A percentile compares a stretch with the other conserved stretches of the same genome.
Evolutionary conservation across 2,888 invertebrate genomes (phyloP).

Genomic region (Parnassius mnemosyne): DNA sequence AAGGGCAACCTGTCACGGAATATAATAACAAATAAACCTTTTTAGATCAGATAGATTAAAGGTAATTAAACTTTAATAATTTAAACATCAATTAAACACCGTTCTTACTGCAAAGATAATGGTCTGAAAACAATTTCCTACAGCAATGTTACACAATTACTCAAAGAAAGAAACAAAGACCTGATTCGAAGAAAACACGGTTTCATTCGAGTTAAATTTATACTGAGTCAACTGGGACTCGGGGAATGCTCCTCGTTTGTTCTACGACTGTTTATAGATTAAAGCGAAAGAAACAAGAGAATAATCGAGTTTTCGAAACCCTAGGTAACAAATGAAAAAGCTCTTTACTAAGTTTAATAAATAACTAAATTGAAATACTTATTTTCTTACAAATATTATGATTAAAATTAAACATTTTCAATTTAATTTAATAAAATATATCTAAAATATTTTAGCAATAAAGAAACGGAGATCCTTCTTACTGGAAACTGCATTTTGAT

Average conservation of each 20-base stretch:
- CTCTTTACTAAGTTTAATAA: neutral
- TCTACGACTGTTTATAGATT: constrained; percentile 13
- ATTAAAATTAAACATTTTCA: no score
- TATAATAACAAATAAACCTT: no score
- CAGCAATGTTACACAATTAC: constrained; percentile 4
- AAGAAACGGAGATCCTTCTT: no score
- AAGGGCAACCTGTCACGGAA: no score
- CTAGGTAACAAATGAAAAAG: neutral
- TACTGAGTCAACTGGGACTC: constrained; percentile 11
- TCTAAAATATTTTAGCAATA: no score
- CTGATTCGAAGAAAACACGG: constrained; percentile 11
- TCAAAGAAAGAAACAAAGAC: constrained; percentile 13
- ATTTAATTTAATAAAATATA: no score
- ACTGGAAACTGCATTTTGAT: no score
- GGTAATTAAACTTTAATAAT: neutral
- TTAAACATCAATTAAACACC: neutral
- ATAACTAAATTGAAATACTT: neutral
- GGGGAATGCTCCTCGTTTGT: constrained; percentile 6
- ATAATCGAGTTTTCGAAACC: constrained; percentile 11
- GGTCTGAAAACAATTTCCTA: constrained; percentile 14
- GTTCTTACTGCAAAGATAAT: constrained; percentile 1
- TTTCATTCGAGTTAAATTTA: constrained; percentile 10
- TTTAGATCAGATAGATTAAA: neutral
- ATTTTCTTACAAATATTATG: no score
- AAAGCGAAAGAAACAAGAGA: constrained; percentile 15